Percentiles rank a stretch among this genome's conserved stretches.
These are phyloP conservation scores for Excalfactoria chinensis DNA, from an alignment of 2,113 vertebrate species.

Conservation along the genomic window DNA sequence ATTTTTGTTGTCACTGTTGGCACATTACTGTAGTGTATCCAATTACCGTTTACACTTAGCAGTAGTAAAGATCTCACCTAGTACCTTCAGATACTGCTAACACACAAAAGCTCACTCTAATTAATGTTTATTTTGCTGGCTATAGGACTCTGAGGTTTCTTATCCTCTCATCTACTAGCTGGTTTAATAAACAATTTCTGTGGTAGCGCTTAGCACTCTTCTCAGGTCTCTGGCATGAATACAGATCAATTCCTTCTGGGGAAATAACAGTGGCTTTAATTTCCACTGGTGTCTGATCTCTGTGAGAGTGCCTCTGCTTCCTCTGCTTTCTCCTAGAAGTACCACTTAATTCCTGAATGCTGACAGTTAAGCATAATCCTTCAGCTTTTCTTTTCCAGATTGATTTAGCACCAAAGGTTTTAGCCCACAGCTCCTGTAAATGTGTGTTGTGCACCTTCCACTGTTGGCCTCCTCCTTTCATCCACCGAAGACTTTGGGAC, in stretches of 20 bases:
- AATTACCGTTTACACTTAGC: neutral
- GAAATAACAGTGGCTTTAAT: neutral
- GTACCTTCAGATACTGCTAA: neutral
- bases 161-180: neutral
- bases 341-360: neutral
- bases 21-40: neutral
- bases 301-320: neutral
- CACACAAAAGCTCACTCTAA: neutral
- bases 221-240: neutral
- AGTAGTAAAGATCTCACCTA: neutral
- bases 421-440: neutral
- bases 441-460: rapidly evolving
- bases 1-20: neutral
- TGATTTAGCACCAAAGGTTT: neutral
- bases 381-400: neutral
- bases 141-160: neutral
- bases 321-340: neutral
- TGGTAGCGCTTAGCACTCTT: neutral
- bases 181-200: neutral
- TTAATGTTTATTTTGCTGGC: neutral
- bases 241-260: neutral
- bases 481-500: neutral
- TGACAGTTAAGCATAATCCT: neutral
- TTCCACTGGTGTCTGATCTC: neutral
- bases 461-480: neutral